Conservation (phyloP, 1,140 invertebrate genomes). For the Steinernema feltiae region DNA sequence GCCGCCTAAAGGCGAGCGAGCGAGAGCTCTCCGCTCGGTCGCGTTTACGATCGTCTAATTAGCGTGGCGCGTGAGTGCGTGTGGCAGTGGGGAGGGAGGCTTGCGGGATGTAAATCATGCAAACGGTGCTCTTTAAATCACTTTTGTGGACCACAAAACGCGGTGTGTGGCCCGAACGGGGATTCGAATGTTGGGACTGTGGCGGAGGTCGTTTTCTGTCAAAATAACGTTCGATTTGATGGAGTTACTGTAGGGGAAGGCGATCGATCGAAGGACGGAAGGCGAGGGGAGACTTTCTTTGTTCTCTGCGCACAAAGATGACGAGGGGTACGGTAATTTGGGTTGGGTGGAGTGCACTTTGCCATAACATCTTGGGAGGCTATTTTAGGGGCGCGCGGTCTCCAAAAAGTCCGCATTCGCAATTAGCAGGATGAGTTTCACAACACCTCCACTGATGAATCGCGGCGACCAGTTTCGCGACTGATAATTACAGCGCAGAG, state of each 20-base stretch:
- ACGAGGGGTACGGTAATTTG: background rate
- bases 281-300: background rate
- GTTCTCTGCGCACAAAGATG: background rate
- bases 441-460: too few species aligned
- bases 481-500: background rate
- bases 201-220: too few species aligned
- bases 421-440: too few species aligned
- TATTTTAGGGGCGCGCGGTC: too few species aligned
- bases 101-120: background rate
- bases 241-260: background rate
- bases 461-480: background rate
- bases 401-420: too few species aligned
- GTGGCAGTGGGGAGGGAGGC: background rate
- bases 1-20: too few species aligned
- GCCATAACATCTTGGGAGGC: too few species aligned
- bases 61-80: background rate
- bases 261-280: background rate
- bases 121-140: background rate
- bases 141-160: background rate
- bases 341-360: background rate
- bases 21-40: background rate
- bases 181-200: background rate
- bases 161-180: background rate
- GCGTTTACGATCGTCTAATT: slow-evolving; percentile 10
- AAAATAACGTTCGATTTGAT: background rate